phyloP scores from a whole-genome alignment of 2,797 vertebrate species.

The Pangasius larnaudii region DNA sequence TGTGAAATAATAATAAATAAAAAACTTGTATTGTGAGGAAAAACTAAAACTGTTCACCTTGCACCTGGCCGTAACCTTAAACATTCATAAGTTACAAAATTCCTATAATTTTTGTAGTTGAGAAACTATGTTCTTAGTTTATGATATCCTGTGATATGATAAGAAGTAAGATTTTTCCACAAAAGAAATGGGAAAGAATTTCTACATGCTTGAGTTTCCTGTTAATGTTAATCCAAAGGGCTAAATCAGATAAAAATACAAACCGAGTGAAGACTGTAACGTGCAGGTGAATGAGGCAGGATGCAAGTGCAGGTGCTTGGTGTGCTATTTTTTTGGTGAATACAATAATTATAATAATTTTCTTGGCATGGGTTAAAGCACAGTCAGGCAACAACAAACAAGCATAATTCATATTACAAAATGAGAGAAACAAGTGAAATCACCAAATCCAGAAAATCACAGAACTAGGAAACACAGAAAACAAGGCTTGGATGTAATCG shows the following conservation, averaged over 20 bases:
- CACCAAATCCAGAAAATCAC: neutral
- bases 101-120: neutral
- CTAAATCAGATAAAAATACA: neutral
- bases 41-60: neutral
- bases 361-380: neutral
- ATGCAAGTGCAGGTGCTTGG: no score
- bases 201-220: no score
- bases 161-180: neutral
- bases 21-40: neutral
- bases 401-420: neutral
- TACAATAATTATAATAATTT: neutral
- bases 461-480: neutral
- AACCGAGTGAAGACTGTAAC: no score
- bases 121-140: neutral
- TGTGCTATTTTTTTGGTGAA: neutral
- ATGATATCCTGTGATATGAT: neutral
- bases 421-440: neutral
- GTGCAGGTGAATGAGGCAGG: no score
- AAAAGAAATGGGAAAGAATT: no score
- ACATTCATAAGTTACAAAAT: neutral
- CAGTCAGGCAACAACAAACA: neutral
- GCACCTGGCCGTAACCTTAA: no score
- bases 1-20: no score
- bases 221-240: neutral
- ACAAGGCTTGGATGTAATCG: neutral